Percentiles rank a stretch among this genome's conserved stretches.
These are phyloP conservation scores for Liopterus haemorrhoidalis DNA, from an alignment of 2,888 invertebrate species.

Conservation along the genomic window DNA sequence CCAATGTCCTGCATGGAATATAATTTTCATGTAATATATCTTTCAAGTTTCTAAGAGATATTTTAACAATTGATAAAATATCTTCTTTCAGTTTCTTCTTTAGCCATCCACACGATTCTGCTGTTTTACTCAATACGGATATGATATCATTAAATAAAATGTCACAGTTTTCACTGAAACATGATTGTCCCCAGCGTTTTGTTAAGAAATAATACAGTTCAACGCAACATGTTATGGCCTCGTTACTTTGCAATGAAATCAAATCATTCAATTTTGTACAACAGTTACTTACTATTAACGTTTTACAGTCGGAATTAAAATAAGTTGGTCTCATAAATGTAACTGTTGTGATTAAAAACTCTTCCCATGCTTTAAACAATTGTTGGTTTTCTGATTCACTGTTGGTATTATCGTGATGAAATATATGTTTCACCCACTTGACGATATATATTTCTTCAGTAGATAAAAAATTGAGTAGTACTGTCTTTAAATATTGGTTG, in stretches of 20 bases:
- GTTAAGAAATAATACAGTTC: slow-evolving; percentile 59
- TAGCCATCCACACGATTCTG: slow-evolving; percentile 54
- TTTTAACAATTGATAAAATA: slow-evolving; percentile 52
- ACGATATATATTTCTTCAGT: slow-evolving; percentile 48
- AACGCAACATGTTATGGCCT: slow-evolving; percentile 55
- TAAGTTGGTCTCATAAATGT: slow-evolving; percentile 50
- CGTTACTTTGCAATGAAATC: slow-evolving; percentile 52
- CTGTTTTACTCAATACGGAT: slow-evolving; percentile 49
- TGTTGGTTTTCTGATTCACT: slow-evolving; percentile 54
- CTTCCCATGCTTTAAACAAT: slow-evolving; percentile 53
- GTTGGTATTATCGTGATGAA: slow-evolving; percentile 33
- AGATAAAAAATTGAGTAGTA: slow-evolving; percentile 52
- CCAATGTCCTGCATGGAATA: no score
- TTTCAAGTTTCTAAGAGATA: slow-evolving; percentile 33
- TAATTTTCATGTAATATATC: no score
- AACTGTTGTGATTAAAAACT: slow-evolving; percentile 54
- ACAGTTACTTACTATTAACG: slow-evolving; percentile 51
- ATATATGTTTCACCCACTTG: slow-evolving; percentile 53
- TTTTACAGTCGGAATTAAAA: slow-evolving; percentile 48
- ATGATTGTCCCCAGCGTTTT: slow-evolving; percentile 56
- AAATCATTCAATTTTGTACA: slow-evolving; percentile 51
- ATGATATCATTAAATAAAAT: slow-evolving; percentile 51
- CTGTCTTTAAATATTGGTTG: slow-evolving; percentile 48
- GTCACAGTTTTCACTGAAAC: slow-evolving; percentile 51
- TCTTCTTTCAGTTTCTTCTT: slow-evolving; percentile 53